Base-by-base conservation (phyloP, 2,888 invertebrate species). In the Hemithea aestivaria region DNA sequence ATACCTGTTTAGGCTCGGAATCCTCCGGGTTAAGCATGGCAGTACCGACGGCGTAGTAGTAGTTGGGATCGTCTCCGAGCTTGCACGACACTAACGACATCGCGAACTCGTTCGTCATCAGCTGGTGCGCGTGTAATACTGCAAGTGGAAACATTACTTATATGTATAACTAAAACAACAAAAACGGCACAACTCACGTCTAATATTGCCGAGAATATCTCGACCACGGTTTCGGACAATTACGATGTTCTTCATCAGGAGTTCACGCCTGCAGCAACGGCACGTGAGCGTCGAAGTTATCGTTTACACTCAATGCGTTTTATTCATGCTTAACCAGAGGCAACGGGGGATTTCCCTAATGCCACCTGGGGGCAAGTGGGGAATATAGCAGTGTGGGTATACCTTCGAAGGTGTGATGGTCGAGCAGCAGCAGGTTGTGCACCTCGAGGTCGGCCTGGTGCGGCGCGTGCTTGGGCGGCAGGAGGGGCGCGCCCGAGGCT, bases 371-470 rank as follows among this genome's bases (percentile, higher is more conserved):
- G n/a, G n/a, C n/a, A n/a, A n/a, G n/a, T n/a, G n/a, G n/a, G n/a
- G n/a, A n/a, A n/a, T n/a, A n/a, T n/a, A n/a, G n/a, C n/a, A n/a
- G n/a, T n/a, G n/a, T n/a, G n/a, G n/a, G n/a, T n/a, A n/a, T n/a
- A 89, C 89, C 91, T 88, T 98, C 98, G 75, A 98, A 98, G 0
- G 98, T 98, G 77, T 98, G 96, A 66, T 98, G 97, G 87, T 99
- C 97, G 42, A 99, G 92, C 31, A 99, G 88, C 12, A 99, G 89
- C 51, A 99, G 89, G 76, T 94, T 95, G 77, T 97, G 94, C 12
- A 96, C 91, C 78, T 98, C 97, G 7, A 96, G 90, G 80, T 98
- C 97, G 66, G 95, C 93, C 0, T 95, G 95, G 62, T 87, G 91
- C 48, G 94, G 54, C 39, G 59, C 58, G 48, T 55, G 62, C 37